Evolutionary conservation across 2,888 invertebrate species (phyloP).

Genomic region (Emesis russula): DNA sequence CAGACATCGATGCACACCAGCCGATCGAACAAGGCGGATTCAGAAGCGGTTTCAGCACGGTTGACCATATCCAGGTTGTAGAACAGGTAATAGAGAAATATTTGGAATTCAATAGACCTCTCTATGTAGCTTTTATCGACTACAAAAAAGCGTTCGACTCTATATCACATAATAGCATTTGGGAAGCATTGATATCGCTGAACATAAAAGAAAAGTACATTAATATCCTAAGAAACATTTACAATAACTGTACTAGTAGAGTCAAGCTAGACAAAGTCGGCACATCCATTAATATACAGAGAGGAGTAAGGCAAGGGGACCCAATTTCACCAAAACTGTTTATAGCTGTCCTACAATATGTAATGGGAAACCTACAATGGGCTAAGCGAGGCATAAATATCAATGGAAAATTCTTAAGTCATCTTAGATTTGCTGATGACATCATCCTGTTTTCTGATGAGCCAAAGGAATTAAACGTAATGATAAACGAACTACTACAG

Average conservation of each 20-base stretch:
- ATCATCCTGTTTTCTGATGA: constrained; percentile 48
- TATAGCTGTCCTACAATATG: constrained; percentile 59
- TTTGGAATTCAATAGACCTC: no score
- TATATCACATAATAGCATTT: constrained; percentile 7
- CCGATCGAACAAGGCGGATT: no score
- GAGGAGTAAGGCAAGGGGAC: constrained; percentile 69
- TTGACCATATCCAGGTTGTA: no score
- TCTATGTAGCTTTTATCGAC: no score
- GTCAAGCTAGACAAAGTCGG: no score
- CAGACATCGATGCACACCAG: no score
- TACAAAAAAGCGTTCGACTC: no score
- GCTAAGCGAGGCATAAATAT: constrained; percentile 63
- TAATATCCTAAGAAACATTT: constrained; percentile 49
- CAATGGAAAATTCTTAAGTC: constrained; percentile 50
- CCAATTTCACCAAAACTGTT: constrained; percentile 66
- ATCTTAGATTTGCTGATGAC: constrained; percentile 71
- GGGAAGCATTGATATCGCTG: constrained; percentile 18
- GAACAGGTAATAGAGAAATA: no score
- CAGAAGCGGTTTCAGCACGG: no score
- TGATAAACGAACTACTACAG: constrained; percentile 13
- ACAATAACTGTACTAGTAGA: constrained; percentile 14
- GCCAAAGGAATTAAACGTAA: background rate
- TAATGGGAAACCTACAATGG: constrained; percentile 58
- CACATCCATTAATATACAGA: constrained; percentile 40
- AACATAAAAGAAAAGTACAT: constrained; percentile 37